Evolutionary conservation across 2,888 invertebrate genomes (phyloP), one percentile per base, ranked within the genome.

Genomic region (Agrotis clavis): DNA sequence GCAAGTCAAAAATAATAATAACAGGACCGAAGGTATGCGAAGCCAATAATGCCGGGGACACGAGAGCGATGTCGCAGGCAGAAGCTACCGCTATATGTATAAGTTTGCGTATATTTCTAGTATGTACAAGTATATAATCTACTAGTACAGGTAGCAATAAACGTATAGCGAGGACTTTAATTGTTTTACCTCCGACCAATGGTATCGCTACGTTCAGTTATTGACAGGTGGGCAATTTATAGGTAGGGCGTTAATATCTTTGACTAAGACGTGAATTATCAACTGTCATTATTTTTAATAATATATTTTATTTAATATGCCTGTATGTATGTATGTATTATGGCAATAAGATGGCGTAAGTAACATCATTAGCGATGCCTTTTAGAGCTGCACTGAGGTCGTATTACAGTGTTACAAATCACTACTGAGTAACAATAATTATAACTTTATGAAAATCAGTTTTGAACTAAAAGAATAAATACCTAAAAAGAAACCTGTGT

Each of bases 121-220:
- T 25, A 60, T 41, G 30, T 57, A 57, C 57, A 71, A 30, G 48
- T 67, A 53, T 41, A 48, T 66, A 53, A 73, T 71, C 70, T 71
- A 77, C 60, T 62, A 41, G 11, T 41, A 41, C 41, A 41, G 9
- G 41, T 41, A 41, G 11, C 41, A 41, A 41, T 9, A 41, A 41
- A 41, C 41, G 9, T 41, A 41, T 41, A 41, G 21, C 70, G 16
- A 35, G 53, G 54, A 62, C 35, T 67, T 77, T 82, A 84, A 83
- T 83, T 79, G 72, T 82, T 74, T 69, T 61, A 51, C 25, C 14
- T 18, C 11, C 11, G 59, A 56, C 84, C 83, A 83, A 83, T 83
- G 41, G 77, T 71, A 35, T 53, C 7, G 50, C 61, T 64, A 21
- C 51, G 21, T 57, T 0, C 41, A 45, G n/a, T 63, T 75, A 74